A percentile compares a stretch with the other conserved stretches of the same genome.
Conservation (phyloP, 2,888 invertebrate species). For the Parnassius smintheus region DNA sequence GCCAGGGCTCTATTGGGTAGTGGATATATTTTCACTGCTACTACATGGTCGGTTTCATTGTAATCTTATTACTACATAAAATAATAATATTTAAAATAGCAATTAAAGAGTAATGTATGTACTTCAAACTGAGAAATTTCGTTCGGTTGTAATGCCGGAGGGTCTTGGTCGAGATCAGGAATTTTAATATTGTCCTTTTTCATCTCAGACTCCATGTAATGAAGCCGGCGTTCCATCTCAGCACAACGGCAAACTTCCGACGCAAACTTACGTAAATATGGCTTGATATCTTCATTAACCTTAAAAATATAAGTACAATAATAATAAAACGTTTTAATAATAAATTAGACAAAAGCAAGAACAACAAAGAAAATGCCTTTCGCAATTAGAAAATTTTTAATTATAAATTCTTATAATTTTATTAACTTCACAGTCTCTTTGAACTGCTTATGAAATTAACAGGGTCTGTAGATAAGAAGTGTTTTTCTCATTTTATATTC, state of each 20-base stretch:
- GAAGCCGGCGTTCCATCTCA: constrained; percentile 90
- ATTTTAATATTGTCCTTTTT: constrained; percentile 85
- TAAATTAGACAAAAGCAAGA: constrained; percentile 1
- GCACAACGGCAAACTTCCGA: constrained; percentile 91
- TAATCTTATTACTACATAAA: too few relatives aligned
- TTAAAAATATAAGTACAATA: constrained; percentile 30
- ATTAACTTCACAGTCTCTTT: too few relatives aligned
- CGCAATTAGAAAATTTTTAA: constrained; percentile 9
- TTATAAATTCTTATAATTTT: not conserved
- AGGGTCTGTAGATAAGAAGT: too few relatives aligned
- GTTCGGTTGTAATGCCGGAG: constrained; percentile 83
- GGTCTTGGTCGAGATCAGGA: constrained; percentile 81
- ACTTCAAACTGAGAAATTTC: constrained; percentile 91
- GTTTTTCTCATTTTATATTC: too few relatives aligned
- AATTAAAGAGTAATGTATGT: constrained; percentile 39
- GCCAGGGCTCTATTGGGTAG: too few relatives aligned
- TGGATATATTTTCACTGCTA: too few relatives aligned
- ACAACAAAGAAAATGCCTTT: not conserved
- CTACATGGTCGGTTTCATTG: too few relatives aligned
- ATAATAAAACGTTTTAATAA: not conserved
- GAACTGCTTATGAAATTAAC: too few relatives aligned
- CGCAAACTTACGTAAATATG: constrained; percentile 91
- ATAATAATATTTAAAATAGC: too few relatives aligned
- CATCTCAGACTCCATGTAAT: constrained; percentile 89
- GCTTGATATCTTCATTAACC: constrained; percentile 82